These are phyloP conservation scores for Meteorus sp. DNA, from an alignment of 1,140 invertebrate species.

Conservation along the genomic window DNA sequence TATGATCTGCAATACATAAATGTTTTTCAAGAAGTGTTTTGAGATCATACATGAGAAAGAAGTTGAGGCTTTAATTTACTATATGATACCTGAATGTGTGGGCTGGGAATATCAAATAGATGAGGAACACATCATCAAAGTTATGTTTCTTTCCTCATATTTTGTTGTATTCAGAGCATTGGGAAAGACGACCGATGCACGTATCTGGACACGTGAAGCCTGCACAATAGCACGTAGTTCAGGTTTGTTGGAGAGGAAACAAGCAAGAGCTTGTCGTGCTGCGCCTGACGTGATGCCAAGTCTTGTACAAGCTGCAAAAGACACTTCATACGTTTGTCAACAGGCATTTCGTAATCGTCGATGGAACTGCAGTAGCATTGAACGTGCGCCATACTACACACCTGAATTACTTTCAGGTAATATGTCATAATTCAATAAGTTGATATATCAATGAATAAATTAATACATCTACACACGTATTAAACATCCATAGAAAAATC, in stretches of 20 bases:
- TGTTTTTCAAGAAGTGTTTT: too few species aligned
- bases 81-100: too few species aligned
- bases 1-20: constrained; percentile 35
- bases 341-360: constrained; percentile 70
- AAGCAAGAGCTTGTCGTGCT: constrained; percentile 68
- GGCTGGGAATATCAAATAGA: too few species aligned
- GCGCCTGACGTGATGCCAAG: constrained; percentile 73
- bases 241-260: constrained; percentile 63
- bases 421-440: constrained; percentile 5
- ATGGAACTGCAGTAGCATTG: constrained; percentile 85
- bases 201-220: constrained; percentile 51
- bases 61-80: too few species aligned
- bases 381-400: constrained; percentile 69
- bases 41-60: too few species aligned
- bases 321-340: constrained; percentile 72
- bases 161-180: constrained; percentile 42
- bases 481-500: too few species aligned
- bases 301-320: constrained; percentile 70
- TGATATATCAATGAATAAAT: constrained; percentile 7
- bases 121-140: too few species aligned
- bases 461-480: too few species aligned
- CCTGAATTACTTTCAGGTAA: constrained; percentile 77
- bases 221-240: constrained; percentile 60
- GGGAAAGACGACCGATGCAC: constrained; percentile 43
- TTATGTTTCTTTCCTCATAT: too few species aligned